Conservation (phyloP, 2,797 vertebrate species). For the Petrocephalus sullivani region DNA sequence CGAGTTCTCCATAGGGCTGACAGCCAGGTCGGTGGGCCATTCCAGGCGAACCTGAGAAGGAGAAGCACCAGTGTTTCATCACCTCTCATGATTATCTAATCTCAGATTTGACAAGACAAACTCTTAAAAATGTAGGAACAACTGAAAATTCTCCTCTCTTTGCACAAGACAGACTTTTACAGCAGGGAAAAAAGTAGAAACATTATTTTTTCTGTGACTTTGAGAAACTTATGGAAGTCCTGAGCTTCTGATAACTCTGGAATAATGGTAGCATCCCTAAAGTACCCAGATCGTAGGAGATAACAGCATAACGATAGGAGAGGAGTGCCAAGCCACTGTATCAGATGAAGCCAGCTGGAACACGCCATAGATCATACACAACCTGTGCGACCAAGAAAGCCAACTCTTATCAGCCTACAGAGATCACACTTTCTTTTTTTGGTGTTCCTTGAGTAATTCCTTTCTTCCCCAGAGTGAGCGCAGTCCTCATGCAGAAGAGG, state of each 20-base stretch:
- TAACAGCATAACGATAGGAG: slow-evolving; percentile 32
- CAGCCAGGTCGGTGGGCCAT: slow-evolving; percentile 93
- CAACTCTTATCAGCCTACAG: slow-evolving; percentile 34
- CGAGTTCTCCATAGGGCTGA: slow-evolving; percentile 96
- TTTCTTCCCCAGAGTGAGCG: background rate
- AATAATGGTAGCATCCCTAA: slow-evolving; percentile 35
- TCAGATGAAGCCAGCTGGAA: slow-evolving; percentile 42
- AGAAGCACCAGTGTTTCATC: background rate
- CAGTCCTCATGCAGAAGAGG: background rate
- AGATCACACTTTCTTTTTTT: background rate
- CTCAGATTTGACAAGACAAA: background rate
- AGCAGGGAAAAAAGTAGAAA: slow-evolving; percentile 23
- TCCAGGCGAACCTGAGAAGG: slow-evolving; percentile 81
- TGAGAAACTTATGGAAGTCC: slow-evolving; percentile 28
- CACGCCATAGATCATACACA: slow-evolving; percentile 39
- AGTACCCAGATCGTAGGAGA: slow-evolving; percentile 42
- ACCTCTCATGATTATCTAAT: background rate
- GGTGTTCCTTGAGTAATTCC: background rate
- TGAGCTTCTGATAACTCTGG: slow-evolving; percentile 47
- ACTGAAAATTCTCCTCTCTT: slow-evolving; percentile 13
- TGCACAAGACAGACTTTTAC: background rate
- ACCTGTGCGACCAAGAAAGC: slow-evolving; percentile 44
- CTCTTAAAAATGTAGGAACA: background rate
- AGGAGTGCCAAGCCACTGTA: slow-evolving; percentile 42
- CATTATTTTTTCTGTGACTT: slow-evolving; percentile 15